Percentiles rank a stretch among this genome's conserved stretches.
Conservation (phyloP, 2,888 invertebrate species). For the Cheilosia vulpina region DNA sequence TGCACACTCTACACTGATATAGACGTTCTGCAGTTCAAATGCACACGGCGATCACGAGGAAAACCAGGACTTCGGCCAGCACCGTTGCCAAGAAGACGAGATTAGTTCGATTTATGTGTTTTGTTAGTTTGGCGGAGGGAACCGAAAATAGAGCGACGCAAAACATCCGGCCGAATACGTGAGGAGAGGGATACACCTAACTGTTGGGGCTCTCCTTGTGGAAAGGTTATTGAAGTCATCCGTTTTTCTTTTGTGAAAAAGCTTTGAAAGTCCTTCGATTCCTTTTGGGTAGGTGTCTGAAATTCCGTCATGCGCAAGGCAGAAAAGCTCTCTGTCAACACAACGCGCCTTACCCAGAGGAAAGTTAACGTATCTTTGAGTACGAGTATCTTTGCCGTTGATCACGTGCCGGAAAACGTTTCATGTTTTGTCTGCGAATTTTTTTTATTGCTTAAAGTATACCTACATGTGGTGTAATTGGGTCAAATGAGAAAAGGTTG, state of each 20-base stretch:
- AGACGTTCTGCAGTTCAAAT: slow-evolving; percentile 35
- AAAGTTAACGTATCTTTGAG: slow-evolving; percentile 41
- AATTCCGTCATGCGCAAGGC: slow-evolving; percentile 62
- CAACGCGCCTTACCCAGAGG: neutral
- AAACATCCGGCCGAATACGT: slow-evolving; percentile 68
- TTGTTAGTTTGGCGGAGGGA: slow-evolving; percentile 67
- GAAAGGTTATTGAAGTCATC: slow-evolving; percentile 70
- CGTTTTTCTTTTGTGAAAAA: slow-evolving; percentile 17
- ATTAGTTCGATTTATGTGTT: slow-evolving; percentile 66
- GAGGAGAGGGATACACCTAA: slow-evolving; percentile 61
- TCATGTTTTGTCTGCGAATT: slow-evolving; percentile 56
- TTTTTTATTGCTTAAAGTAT: slow-evolving; percentile 12
- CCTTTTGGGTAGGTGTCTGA: slow-evolving; percentile 19
- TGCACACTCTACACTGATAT: slow-evolving; percentile 15
- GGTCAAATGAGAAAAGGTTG: slow-evolving; percentile 65
- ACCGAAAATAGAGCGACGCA: slow-evolving; percentile 67
- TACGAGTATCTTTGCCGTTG: slow-evolving; percentile 6
- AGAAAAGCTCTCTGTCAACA: slow-evolving; percentile 39
- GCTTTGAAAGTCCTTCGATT: slow-evolving; percentile 15
- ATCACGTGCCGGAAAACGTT: slow-evolving; percentile 70
- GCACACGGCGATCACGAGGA: slow-evolving; percentile 63
- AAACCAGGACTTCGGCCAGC: slow-evolving; percentile 63
- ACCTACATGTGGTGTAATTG: slow-evolving; percentile 40
- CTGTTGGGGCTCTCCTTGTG: slow-evolving; percentile 61
- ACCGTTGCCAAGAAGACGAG: slow-evolving; percentile 67